These are phyloP conservation scores for Epinotia demarniana DNA, from an alignment of 2,888 invertebrate genomes.

Conservation along the genomic window DNA sequence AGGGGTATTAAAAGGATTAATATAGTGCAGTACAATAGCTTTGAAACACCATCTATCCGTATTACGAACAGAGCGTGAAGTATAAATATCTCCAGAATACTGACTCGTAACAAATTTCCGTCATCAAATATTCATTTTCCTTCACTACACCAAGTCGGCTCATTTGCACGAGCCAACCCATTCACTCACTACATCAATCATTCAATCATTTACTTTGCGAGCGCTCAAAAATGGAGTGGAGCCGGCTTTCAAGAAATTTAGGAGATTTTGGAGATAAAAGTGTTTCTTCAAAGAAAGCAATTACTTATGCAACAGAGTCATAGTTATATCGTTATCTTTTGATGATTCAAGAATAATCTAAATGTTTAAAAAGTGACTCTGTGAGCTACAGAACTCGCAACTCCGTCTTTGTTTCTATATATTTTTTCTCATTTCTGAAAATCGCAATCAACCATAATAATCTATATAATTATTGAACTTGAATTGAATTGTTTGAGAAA, in stretches of 20 bases:
- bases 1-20: too few species aligned
- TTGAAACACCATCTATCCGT: background rate
- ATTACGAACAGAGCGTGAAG: background rate
- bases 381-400: too few species aligned
- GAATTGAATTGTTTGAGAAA: too few species aligned
- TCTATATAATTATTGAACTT: too few species aligned
- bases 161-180: constrained; percentile 29
- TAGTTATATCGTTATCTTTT: too few species aligned
- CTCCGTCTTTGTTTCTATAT: too few species aligned
- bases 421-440: too few species aligned
- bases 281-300: background rate
- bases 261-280: background rate
- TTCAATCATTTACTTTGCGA: constrained; percentile 37
- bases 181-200: constrained; percentile 36
- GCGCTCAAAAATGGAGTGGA: constrained; percentile 7
- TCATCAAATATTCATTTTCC: constrained; percentile 28
- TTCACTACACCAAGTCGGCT: constrained; percentile 19
- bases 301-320: too few species aligned
- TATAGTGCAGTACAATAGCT: background rate
- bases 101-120: background rate
- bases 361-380: too few species aligned
- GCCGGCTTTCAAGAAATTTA: constrained; percentile 18
- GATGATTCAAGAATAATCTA: too few species aligned
- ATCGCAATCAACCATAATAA: too few species aligned
- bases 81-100: background rate